Conservation (phyloP, 2,888 invertebrate genomes). For the Cephus rjabovi region DNA sequence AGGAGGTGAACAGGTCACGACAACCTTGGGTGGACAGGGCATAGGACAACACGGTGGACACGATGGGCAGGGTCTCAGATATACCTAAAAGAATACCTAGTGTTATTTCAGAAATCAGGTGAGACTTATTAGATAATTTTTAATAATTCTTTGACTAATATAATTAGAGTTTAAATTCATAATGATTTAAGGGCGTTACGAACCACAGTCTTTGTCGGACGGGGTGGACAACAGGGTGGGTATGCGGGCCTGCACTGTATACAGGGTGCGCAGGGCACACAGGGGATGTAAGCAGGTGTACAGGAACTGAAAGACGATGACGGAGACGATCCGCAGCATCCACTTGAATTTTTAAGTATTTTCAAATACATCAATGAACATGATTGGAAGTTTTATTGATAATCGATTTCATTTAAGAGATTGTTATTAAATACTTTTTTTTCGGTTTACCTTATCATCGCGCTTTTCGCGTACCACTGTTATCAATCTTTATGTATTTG, state of each 20-base stretch:
- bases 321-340: too few species aligned
- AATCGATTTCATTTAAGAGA: too few species aligned
- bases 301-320: too few species aligned
- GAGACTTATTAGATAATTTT: not conserved
- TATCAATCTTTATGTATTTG: too few species aligned
- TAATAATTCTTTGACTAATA: slow-evolving; percentile 11
- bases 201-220: slow-evolving; percentile 40
- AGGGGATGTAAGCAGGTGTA: not conserved
- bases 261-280: slow-evolving; percentile 16
- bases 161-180: not conserved
- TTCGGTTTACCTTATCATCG: too few species aligned
- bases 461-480: too few species aligned
- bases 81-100: slow-evolving; percentile 27
- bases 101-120: too few species aligned
- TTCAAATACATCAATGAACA: too few species aligned
- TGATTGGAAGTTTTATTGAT: too few species aligned
- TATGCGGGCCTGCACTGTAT: slow-evolving; percentile 20
- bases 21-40: slow-evolving; percentile 45
- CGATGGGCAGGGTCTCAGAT: slow-evolving; percentile 42
- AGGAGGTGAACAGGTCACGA: slow-evolving; percentile 36
- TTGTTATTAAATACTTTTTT: too few species aligned
- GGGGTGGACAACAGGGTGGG: slow-evolving; percentile 8
- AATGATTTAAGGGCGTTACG: slow-evolving; percentile 3
- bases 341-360: too few species aligned
- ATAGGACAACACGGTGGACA: slow-evolving; percentile 42